Conservation (phyloP, 1,140 invertebrate genomes). For the Cotesia chilonis region DNA sequence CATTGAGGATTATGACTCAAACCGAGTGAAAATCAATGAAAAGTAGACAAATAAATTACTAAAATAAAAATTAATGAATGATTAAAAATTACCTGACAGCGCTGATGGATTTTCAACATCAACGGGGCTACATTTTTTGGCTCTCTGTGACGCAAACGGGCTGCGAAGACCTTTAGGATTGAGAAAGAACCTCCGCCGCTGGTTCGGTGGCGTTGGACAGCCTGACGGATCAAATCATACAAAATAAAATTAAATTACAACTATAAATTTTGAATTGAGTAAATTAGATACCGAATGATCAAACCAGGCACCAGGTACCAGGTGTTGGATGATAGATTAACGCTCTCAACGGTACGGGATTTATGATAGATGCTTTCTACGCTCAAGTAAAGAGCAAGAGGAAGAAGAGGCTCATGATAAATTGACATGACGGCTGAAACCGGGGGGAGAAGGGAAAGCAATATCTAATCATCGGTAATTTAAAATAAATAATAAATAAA, state of each 20-base stretch:
- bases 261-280: constrained; percentile 31
- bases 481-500: constrained; percentile 27
- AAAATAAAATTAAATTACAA: background rate
- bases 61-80: background rate
- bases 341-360: background rate
- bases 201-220: constrained; percentile 82
- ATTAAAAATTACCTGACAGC: constrained; percentile 71
- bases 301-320: background rate
- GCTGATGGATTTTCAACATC: constrained; percentile 65
- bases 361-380: background rate
- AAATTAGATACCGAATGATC: constrained; percentile 8
- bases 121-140: constrained; percentile 55
- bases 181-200: constrained; percentile 80
- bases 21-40: no score
- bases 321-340: constrained; percentile 16
- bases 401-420: constrained; percentile 11
- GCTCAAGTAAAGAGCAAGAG: background rate
- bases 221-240: constrained; percentile 55
- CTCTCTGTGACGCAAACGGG: constrained; percentile 70
- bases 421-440: no score
- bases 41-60: no score
- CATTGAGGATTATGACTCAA: no score
- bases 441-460: constrained; percentile 29
- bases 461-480: background rate
- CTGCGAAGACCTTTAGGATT: constrained; percentile 79